A percentile compares a stretch with the other conserved stretches of the same genome.
These are phyloP conservation scores for Heliothis subflexa DNA, from an alignment of 1,140 invertebrate species.

Conservation along the genomic window DNA sequence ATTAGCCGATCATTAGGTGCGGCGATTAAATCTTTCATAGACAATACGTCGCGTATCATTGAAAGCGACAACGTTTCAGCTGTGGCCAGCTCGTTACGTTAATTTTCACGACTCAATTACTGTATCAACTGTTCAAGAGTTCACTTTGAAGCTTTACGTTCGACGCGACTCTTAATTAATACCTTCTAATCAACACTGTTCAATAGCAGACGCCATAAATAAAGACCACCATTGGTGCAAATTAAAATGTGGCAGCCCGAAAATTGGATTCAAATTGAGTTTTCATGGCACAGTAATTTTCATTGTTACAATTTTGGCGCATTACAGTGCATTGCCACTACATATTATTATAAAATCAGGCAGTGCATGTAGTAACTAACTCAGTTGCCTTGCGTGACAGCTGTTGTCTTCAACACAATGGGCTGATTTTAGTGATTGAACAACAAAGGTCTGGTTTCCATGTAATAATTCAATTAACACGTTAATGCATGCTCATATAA, in stretches of 20 bases:
- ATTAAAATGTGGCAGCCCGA: conserved; percentile 9
- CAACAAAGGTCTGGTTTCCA: conserved; percentile 51
- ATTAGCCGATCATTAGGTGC: conserved; percentile 52
- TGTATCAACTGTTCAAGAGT: conserved; percentile 19
- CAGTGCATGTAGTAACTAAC: conserved; percentile 19
- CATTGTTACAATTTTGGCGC: background rate
- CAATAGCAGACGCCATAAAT: background rate
- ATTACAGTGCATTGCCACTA: background rate
- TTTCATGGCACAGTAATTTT: conserved; percentile 2
- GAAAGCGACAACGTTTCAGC: conserved; percentile 17
- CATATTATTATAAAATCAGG: conserved; percentile 1
- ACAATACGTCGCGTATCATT: conserved; percentile 19
- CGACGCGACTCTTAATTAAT: conserved; percentile 42
- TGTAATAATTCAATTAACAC: conserved; percentile 57
- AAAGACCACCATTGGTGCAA: background rate
- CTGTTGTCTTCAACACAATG: conserved; percentile 51
- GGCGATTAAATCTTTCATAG: conserved; percentile 43
- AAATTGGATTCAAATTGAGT: conserved; percentile 1
- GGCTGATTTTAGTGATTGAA: conserved; percentile 44
- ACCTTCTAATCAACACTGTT: conserved; percentile 47
- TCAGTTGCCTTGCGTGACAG: conserved; percentile 54
- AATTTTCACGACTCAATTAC: conserved; percentile 27
- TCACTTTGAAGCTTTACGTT: conserved; percentile 5
- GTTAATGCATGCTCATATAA: conserved; percentile 41
- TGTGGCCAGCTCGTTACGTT: conserved; percentile 32